These are phyloP conservation scores for Acridotheres tristis DNA, from an alignment of 2,797 vertebrate genomes.

Conservation along the genomic window DNA sequence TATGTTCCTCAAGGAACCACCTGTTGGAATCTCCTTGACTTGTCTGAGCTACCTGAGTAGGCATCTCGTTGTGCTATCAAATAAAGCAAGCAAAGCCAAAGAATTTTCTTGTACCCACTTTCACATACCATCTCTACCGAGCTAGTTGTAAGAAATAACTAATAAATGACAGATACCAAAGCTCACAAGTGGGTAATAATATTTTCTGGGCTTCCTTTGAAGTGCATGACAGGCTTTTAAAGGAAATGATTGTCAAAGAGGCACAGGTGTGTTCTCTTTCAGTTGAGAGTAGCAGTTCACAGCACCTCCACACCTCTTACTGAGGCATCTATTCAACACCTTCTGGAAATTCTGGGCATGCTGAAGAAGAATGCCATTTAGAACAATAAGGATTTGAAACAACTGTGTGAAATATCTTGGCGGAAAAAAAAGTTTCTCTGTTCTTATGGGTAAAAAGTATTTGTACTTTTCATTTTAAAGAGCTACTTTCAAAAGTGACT, in stretches of 20 bases:
- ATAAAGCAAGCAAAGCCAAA: not conserved
- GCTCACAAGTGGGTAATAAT: not conserved
- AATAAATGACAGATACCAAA: not conserved
- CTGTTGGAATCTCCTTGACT: not conserved
- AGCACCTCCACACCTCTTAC: not conserved
- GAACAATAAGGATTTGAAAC: not conserved
- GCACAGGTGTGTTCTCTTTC: not conserved
- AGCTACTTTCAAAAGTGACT: not conserved
- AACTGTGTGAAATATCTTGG: not conserved
- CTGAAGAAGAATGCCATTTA: not conserved
- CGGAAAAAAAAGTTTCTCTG: not conserved
- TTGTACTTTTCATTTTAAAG: not conserved
- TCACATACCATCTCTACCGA: not conserved
- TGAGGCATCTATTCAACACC: not conserved
- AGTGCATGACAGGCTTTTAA: not conserved
- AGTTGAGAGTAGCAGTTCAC: not conserved
- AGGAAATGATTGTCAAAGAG: not conserved
- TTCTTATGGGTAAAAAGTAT: not conserved
- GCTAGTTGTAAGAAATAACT: not conserved
- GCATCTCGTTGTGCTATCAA: not conserved
- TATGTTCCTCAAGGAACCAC: not conserved
- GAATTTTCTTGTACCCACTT: not conserved
- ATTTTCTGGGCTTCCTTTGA: not conserved
- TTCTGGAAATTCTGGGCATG: not conserved
- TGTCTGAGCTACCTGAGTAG: not conserved